Evolutionary conservation across 35 echinoderm and acorn worm species (phyloP).

Genomic region (Strongylocentrotus purpuratus): DNA sequence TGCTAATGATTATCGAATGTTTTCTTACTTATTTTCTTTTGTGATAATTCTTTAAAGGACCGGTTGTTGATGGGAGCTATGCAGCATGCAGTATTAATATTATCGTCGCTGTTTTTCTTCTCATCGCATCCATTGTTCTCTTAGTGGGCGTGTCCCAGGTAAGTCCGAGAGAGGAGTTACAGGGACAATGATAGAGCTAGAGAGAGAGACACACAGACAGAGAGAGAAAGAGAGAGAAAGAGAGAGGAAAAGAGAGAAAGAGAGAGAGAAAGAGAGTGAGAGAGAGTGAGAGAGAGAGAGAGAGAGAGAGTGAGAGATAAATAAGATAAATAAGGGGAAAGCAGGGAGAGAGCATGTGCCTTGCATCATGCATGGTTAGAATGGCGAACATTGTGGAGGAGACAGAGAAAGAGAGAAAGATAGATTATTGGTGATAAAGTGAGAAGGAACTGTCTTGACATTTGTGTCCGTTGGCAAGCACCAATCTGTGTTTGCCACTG

Average conservation of each 20-base stretch:
- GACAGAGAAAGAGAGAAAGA: neutral
- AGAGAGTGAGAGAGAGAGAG: neutral
- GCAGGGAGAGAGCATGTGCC: too few relatives aligned
- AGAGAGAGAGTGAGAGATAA: too few relatives aligned
- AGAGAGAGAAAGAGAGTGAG: neutral
- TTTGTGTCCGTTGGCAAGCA: too few relatives aligned
- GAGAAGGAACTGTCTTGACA: too few relatives aligned
- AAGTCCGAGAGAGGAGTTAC: neutral
- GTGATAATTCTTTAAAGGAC: neutral
- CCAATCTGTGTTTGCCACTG: too few relatives aligned
- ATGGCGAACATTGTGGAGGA: too few relatives aligned
- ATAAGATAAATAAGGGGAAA: neutral
- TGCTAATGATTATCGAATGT: too few relatives aligned
- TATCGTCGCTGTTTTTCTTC: neutral
- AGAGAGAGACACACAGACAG: neutral
- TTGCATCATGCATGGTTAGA: too few relatives aligned
- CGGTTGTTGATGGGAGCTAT: neutral
- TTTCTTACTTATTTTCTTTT: too few relatives aligned
- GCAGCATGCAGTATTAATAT: neutral
- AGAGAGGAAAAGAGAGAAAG: neutral
- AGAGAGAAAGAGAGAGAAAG: neutral
- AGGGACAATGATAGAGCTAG: neutral
- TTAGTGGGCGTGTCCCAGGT: too few relatives aligned
- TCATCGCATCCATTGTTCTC: neutral
- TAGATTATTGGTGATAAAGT: neutral